Evolutionary conservation across 2,797 vertebrate species (phyloP).

Genomic region (Podarcis siculus): DNA sequence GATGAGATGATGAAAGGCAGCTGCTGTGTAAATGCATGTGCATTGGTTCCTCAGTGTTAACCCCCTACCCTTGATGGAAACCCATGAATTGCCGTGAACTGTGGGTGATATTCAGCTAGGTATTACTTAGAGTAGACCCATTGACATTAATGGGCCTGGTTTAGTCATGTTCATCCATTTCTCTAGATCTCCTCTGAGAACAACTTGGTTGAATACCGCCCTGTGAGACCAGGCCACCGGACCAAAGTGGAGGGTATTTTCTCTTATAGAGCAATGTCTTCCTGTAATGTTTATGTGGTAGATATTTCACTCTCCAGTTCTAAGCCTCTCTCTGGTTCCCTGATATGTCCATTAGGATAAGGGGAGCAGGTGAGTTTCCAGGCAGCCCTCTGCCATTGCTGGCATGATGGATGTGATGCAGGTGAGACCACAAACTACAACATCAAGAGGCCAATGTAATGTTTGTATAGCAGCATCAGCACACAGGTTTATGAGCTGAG

Average conservation of each 20-base stretch:
- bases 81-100: not conserved
- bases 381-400: not conserved
- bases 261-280: not conserved
- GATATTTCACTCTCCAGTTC: not conserved
- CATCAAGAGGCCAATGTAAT: not conserved
- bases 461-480: not conserved
- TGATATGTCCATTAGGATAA: not conserved
- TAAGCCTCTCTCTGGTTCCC: not conserved
- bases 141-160: too few relatives aligned
- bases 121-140: too few relatives aligned
- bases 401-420: not conserved
- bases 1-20: not conserved
- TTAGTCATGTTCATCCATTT: too few relatives aligned
- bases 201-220: too few relatives aligned
- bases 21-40: not conserved
- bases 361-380: not conserved
- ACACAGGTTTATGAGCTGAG: too few relatives aligned
- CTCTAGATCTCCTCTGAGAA: too few relatives aligned
- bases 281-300: not conserved
- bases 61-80: not conserved
- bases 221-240: not conserved
- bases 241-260: too few relatives aligned
- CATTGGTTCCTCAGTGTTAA: not conserved
- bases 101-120: too few relatives aligned
- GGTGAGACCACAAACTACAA: not conserved